Conservation (phyloP, 2,888 invertebrate genomes). For the Eupithecia centaureata region DNA sequence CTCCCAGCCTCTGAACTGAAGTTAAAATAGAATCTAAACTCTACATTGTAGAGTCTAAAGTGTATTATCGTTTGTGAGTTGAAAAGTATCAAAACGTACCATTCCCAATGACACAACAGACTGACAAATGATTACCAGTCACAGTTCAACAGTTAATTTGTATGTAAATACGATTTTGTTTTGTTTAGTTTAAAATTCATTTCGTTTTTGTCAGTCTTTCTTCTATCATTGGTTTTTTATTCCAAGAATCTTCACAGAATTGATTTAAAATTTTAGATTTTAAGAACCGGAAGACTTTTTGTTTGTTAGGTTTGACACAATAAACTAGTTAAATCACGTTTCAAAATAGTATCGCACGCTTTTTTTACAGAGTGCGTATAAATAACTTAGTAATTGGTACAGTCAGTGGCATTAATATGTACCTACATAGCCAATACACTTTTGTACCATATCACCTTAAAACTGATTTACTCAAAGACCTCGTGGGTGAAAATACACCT, state of each 20-base stretch:
- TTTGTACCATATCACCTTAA: neutral
- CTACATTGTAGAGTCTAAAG: constrained; percentile 48
- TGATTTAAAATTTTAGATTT: too few relatives aligned
- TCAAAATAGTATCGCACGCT: neutral
- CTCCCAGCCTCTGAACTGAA: constrained; percentile 23
- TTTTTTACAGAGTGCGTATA: neutral
- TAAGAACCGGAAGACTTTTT: too few relatives aligned
- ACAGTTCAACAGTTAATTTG: constrained; percentile 79
- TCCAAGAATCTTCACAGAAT: neutral
- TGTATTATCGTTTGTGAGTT: constrained; percentile 50
- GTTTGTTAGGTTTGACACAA: too few relatives aligned
- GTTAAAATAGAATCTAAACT: constrained; percentile 57
- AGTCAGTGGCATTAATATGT: neutral
- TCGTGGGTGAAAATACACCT: too few relatives aligned
- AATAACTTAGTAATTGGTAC: neutral
- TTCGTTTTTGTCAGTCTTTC: constrained; percentile 43
- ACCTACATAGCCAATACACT: too few relatives aligned
- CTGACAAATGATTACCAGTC: constrained; percentile 79
- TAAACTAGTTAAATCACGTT: too few relatives aligned
- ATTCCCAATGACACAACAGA: constrained; percentile 74
- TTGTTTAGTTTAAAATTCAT: constrained; percentile 52
- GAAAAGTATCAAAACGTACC: constrained; percentile 51
- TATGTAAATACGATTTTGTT: constrained; percentile 70
- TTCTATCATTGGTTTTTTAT: constrained; percentile 20
- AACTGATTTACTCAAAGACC: neutral